Percentiles rank a stretch among this genome's conserved stretches.
Conservation (phyloP, 2,797 vertebrate genomes). For the Schizopygopsis pylzovi region DNA sequence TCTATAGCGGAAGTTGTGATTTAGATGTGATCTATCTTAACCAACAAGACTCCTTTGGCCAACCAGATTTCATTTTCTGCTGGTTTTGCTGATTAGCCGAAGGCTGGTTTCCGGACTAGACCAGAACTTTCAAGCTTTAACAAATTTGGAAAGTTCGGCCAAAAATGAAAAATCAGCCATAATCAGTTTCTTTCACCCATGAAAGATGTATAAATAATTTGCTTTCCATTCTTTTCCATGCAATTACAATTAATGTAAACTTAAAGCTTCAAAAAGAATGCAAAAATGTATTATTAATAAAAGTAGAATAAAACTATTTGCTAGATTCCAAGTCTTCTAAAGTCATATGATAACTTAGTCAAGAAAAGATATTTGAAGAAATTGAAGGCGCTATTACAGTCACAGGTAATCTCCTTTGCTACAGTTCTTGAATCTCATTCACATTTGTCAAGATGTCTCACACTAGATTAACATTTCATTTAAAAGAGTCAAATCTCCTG, state of each 20-base stretch:
- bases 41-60: not conserved
- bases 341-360: not conserved
- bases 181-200: not conserved
- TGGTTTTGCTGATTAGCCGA: not conserved
- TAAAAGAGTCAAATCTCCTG: not conserved
- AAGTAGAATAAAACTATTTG: not conserved
- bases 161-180: not conserved
- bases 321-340: not conserved
- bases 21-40: not conserved
- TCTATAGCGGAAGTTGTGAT: not conserved
- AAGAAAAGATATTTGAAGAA: not conserved
- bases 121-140: not conserved
- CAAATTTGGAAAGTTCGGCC: not conserved
- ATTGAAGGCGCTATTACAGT: not conserved
- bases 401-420: not conserved
- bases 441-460: constrained; percentile 5
- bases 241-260: not conserved
- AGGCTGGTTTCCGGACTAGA: not conserved
- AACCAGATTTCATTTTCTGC: not conserved
- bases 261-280: not conserved
- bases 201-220: not conserved
- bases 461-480: not conserved
- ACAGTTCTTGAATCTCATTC: not conserved
- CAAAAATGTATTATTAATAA: not conserved
- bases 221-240: not conserved